A percentile compares a stretch with the other conserved stretches of the same genome.
These are phyloP conservation scores for Sebastes kiyomatsui DNA, from an alignment of 2,797 vertebrate genomes.

Conservation along the genomic window DNA sequence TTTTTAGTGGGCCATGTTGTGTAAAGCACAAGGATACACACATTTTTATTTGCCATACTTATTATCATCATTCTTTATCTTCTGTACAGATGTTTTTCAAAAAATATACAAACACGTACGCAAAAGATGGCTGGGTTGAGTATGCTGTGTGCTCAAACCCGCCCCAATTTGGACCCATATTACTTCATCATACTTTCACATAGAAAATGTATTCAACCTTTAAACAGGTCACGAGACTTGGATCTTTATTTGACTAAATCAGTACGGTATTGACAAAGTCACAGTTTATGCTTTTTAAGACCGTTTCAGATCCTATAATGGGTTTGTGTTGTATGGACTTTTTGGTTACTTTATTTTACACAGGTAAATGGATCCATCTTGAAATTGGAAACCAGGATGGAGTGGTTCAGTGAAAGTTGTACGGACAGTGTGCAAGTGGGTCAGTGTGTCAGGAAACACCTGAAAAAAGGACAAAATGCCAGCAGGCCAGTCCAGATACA, in stretches of 20 bases:
- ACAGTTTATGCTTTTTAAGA: not conserved
- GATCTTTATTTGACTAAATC: not conserved
- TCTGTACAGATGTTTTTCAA: not conserved
- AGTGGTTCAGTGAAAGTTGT: conserved; percentile 50
- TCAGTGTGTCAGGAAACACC: not conserved
- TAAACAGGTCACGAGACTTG: not conserved
- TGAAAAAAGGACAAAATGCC: conserved; percentile 47
- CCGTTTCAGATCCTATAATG: not conserved
- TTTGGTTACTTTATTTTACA: not conserved
- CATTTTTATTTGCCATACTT: not conserved
- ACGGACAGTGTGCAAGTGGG: conserved; percentile 20
- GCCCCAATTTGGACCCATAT: too few relatives aligned
- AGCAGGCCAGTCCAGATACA: conserved; percentile 43
- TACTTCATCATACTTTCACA: not conserved
- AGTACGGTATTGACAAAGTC: not conserved
- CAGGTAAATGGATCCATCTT: not conserved
- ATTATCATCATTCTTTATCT: not conserved
- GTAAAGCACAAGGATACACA: not conserved
- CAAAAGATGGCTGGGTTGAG: not conserved
- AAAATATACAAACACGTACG: not conserved
- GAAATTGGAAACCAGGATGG: not conserved
- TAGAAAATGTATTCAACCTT: not conserved
- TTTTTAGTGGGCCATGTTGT: not conserved
- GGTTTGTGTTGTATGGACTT: not conserved
- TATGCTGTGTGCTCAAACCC: not conserved